phyloP scores from a whole-genome alignment of 2,113 vertebrate genomes.

The Aepyceros melampus region DNA sequence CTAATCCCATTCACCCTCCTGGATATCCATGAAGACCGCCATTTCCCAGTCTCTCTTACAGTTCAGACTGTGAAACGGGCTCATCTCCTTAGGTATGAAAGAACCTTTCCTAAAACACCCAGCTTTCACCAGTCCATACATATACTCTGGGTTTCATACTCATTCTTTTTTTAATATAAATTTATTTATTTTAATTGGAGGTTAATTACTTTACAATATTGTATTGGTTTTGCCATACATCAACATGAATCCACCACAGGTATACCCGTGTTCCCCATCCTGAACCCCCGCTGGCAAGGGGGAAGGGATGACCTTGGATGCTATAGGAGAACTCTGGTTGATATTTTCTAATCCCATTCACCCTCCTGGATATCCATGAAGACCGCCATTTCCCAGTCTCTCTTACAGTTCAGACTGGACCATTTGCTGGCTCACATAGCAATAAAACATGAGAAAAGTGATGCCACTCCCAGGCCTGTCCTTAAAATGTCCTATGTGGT shows the following conservation, averaged over 20 bases:
- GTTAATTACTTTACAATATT: no score
- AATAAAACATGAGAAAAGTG: background rate
- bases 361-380: background rate
- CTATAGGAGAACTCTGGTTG: background rate
- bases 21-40: no score
- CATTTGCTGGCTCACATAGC: background rate
- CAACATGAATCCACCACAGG: no score
- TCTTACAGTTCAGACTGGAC: background rate
- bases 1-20: background rate
- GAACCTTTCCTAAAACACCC: background rate
- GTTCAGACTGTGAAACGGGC: no score
- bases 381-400: background rate
- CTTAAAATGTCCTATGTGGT: rapidly evolving
- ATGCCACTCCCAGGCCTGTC: background rate
- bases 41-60: background rate
- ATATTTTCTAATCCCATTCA: background rate
- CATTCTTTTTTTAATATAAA: background rate
- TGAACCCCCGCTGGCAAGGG: background rate
- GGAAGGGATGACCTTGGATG: rapidly evolving
- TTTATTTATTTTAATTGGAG: no score
- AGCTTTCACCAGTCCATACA: background rate
- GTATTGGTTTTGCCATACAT: no score
- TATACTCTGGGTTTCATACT: rapidly evolving
- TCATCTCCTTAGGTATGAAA: background rate
- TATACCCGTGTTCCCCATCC: no score